Evolutionary conservation across 1,140 invertebrate species (phyloP).

Genomic region (Ephestia elutella): DNA sequence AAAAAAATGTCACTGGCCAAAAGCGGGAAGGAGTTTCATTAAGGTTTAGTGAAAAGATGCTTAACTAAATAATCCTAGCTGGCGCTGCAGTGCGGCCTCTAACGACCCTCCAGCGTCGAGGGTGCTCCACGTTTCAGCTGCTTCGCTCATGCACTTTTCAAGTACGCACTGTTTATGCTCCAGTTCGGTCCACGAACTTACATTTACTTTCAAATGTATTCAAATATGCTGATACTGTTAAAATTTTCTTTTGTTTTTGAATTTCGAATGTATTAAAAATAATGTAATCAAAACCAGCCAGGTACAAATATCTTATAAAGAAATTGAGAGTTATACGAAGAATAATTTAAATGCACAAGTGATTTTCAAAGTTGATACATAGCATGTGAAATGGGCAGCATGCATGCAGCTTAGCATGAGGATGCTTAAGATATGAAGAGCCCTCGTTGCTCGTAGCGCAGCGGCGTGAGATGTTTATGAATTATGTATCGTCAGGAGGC

Average conservation of each 20-base stretch:
- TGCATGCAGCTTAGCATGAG: constrained; percentile 30
- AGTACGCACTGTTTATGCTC: constrained; percentile 56
- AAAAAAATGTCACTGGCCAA: constrained; percentile 4
- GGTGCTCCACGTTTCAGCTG: constrained; percentile 33
- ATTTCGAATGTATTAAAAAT: background rate
- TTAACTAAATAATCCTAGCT: constrained; percentile 39
- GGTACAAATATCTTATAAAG: too few species aligned
- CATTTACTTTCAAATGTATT: constrained; percentile 25
- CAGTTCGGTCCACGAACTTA: constrained; percentile 34
- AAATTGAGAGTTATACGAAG: too few species aligned
- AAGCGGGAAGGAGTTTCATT: constrained; percentile 22
- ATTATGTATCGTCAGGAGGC: constrained; percentile 39
- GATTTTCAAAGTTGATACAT: too few species aligned
- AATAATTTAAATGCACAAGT: too few species aligned
- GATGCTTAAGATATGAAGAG: constrained; percentile 51
- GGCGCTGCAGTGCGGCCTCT: constrained; percentile 29
- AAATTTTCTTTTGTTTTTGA: background rate
- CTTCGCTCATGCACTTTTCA: constrained; percentile 52
- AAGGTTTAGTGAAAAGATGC: constrained; percentile 30
- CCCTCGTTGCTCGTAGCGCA: constrained; percentile 39
- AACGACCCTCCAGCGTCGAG: constrained; percentile 37
- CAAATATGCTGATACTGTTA: background rate
- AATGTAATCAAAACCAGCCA: too few species aligned
- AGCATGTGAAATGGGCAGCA: constrained; percentile 15
- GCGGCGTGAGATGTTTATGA: constrained; percentile 48